Evolutionary conservation across 2,888 invertebrate genomes (phyloP), one percentile per base, ranked within the genome.

Genomic region (Aphelenchoides bicaudatus): DNA sequence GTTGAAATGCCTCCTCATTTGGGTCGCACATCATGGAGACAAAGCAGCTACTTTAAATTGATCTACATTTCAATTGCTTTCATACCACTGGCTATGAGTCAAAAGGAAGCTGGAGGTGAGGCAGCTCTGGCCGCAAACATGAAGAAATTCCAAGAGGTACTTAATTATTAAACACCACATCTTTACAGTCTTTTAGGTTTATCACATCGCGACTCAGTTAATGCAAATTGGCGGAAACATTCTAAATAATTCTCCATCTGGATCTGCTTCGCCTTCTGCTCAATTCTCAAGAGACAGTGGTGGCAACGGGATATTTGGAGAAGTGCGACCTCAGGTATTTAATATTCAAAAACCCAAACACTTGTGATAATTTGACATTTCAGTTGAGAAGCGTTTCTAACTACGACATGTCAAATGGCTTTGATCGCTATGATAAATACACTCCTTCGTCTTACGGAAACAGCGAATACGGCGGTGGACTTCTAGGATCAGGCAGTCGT

Each of bases 171-270:
- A 4, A 27, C 30, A 23, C 21, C 28, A 27, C 37, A 37, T 27
- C 19, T 6, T 3, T 43, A 37, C 10, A 28, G 25, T 2, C 38
- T 3, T 51, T 62, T 52, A 29, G 67, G 64, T 65, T 31, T 65
- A 65, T 29, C 57, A 61, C n/a, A 39, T 65, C 30, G 65, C 65
- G 25, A 65, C 65, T 21, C 65, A 65, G 28, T 43, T 65, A 48
- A 65, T 65, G 65, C 66, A 65, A 39, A 43, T 65, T 16, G 65
- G 65, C 29, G 65, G 65, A 1, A 66, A 58, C 29, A 52, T 65
- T 30, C 47, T 65, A 6, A 64, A 54, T 46, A 62, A 62, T 29
- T 29, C 48, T 13, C 58, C 37, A 27, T 39, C 30, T 25, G 56
- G 13, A 13, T 16, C 25, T 19, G 27, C 50, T 16, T 21, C 31